Base-by-base conservation (phyloP, 2,888 invertebrate genomes). In the Euphydryas editha region DNA sequence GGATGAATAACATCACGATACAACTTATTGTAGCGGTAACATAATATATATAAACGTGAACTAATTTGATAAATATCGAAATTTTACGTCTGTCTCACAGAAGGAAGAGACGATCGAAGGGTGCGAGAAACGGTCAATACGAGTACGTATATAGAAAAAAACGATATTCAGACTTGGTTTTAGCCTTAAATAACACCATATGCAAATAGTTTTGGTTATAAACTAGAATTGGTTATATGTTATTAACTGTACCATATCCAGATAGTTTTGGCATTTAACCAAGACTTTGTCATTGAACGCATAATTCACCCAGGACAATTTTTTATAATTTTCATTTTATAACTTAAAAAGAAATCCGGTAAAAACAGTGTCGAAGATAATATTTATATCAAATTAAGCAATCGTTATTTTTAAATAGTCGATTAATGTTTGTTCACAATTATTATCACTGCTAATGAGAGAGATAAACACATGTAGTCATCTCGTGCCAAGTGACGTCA, bases 181-280 rank as follows among this genome's bases (percentile, higher is more conserved):
- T n/a, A 44, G n/a, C 1, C n/a, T n/a, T 6, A 44, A 44, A 42
- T 42, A 42, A n/a, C 42, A 44, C n/a, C n/a, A n/a, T 44, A 44
- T 44, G 42, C 42, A 44, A 44, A n/a, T 44, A 42, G 42, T 44
- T 44, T 44, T 44, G n/a, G 15, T 44, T n/a, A n/a, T 44, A 44
- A 44, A 44, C 42, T n/a, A n/a, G 42, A 44, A 44, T 44, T 5
- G 39, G 42, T 44, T 6, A n/a, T n/a, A 44, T 44, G 42, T 44
- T 44, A 44, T 44, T 44, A 44, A 44, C n/a, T n/a, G 42, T 44
- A 44, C 42, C 42, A 44, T 44, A 44, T 44, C 1, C 42, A 44
- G 42, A 44, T 44, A 44, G 42, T 44, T 44, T 44, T 44, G 42
- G 42, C 42, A n/a, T 44, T 44, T 15, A n/a, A 44, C 42, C 42